A percentile compares a stretch with the other conserved stretches of the same genome.
phyloP scores from a whole-genome alignment of 2,888 invertebrate species.

The Dicycla oo region DNA sequence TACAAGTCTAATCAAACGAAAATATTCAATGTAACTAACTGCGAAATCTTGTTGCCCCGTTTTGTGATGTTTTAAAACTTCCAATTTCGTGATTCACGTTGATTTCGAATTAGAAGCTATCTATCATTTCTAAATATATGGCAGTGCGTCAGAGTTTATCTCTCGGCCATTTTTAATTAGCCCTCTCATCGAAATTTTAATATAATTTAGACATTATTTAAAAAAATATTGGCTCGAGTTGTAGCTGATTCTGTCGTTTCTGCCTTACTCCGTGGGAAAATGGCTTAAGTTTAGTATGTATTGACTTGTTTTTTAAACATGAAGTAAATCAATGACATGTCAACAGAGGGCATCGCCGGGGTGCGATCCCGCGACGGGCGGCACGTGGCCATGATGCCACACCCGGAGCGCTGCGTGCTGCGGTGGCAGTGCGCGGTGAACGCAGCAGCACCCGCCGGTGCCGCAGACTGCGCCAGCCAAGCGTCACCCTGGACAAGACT shows the following conservation, averaged over 20 bases:
- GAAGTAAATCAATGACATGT: not conserved
- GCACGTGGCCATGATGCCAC: slow-evolving; percentile 99
- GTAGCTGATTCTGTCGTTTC: not conserved
- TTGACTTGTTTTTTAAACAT: not conserved
- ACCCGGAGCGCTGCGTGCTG: slow-evolving; percentile 97
- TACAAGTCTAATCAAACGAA: no score
- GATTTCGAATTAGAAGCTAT: not conserved
- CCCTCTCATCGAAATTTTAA: not conserved
- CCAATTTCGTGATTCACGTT: not conserved
- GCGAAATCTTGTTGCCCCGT: not conserved
- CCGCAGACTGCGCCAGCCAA: slow-evolving; percentile 88
- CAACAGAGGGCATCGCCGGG: slow-evolving; percentile 95
- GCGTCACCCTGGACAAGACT: slow-evolving; percentile 97
- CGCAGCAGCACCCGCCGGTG: slow-evolving; percentile 62
- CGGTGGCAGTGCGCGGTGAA: slow-evolving; percentile 97
- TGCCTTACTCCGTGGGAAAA: no score
- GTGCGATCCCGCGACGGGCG: slow-evolving; percentile 97
- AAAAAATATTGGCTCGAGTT: not conserved
- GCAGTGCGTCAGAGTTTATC: not conserved
- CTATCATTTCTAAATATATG: not conserved
- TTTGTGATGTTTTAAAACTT: not conserved
- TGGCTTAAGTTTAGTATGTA: not conserved
- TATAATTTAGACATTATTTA: no score
- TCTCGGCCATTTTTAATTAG: not conserved
- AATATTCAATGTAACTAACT: no score